Evolutionary conservation across 2,113 vertebrate species (phyloP).

Genomic region (Macrotis lagotis): DNA sequence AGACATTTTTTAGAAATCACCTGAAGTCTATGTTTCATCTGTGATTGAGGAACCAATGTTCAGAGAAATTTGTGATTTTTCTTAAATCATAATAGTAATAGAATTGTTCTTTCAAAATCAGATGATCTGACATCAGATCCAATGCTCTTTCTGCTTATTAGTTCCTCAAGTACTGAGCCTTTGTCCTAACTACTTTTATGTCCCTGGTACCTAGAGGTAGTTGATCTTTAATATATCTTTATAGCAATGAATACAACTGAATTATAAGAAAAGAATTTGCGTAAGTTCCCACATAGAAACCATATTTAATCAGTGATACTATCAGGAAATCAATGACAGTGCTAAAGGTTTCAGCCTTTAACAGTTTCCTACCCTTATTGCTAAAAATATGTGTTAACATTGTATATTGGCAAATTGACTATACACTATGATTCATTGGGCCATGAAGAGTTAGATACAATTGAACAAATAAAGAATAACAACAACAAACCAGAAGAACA

Average conservation of each 20-base stretch:
- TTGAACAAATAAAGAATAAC: no score
- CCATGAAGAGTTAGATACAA: no score
- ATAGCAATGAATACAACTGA: neutral
- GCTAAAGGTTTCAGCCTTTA: neutral
- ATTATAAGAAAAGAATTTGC: neutral
- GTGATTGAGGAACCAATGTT: neutral
- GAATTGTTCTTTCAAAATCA: neutral
- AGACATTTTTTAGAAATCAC: neutral
- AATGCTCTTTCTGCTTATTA: neutral
- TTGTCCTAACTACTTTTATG: neutral
- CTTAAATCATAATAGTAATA: neutral
- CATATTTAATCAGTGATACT: neutral
- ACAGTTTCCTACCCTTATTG: neutral
- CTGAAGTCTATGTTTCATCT: neutral
- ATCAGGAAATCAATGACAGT: neutral
- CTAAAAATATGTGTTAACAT: neutral
- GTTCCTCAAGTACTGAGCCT: neutral
- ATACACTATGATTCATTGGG: no score
- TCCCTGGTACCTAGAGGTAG: neutral
- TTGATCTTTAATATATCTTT: neutral
- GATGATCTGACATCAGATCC: neutral
- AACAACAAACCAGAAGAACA: no score
- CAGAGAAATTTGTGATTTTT: neutral
- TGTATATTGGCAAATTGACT: neutral
- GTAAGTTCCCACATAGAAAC: neutral